These are phyloP conservation scores for Spondyliosoma cantharus DNA, from an alignment of 2,797 vertebrate species.

Conservation along the genomic window DNA sequence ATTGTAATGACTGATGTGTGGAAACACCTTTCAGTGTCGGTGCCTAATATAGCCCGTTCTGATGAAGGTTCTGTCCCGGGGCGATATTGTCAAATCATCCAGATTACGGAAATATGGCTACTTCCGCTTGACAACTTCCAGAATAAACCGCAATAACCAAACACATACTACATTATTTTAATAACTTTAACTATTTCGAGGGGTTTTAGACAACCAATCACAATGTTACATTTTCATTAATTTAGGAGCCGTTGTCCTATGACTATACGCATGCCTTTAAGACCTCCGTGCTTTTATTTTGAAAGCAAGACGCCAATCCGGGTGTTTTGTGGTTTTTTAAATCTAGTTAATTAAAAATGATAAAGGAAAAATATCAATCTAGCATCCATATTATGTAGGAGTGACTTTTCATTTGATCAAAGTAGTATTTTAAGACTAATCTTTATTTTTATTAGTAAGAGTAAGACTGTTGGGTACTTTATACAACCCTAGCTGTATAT, in stretches of 20 bases:
- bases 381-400: no score
- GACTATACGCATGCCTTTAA: rapidly evolving
- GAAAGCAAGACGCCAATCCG: slow-evolving; percentile 25
- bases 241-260: rapidly evolving
- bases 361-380: neutral
- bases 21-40: neutral
- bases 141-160: neutral
- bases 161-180: rapidly evolving
- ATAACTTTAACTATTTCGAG: rapidly evolving
- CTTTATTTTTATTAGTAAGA: no score
- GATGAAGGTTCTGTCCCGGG: neutral
- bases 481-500: no score
- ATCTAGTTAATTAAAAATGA: neutral
- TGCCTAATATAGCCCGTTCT: neutral
- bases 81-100: neutral
- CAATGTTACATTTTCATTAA: no score
- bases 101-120: rapidly evolving
- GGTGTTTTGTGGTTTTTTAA: neutral
- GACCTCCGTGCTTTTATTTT: slow-evolving; percentile 44
- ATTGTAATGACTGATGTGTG: neutral
- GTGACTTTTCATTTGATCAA: no score
- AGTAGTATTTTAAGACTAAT: no score
- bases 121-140: slow-evolving; percentile 44
- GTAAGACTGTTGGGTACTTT: no score
- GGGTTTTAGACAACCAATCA: rapidly evolving